Evolutionary conservation across 2,888 invertebrate species (phyloP), one percentile per base, ranked within the genome.

Genomic region (Acheta domesticus): DNA sequence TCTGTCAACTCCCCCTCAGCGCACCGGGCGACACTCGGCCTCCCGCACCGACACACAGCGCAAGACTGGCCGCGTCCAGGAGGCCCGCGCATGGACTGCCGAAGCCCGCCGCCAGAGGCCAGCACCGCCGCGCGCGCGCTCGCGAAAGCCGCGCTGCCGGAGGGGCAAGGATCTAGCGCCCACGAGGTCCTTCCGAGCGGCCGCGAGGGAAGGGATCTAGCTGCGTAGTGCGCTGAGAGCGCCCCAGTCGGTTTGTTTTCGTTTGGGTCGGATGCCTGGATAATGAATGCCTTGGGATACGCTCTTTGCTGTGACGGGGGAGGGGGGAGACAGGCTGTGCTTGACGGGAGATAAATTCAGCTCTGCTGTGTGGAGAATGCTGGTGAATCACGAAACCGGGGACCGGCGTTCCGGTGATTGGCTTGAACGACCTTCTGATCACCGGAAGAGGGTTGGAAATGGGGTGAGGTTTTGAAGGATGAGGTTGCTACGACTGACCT

Each of bases 11-110:
- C 3, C n/a, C 62, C 62, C n/a, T n/a, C 62, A 62, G n/a, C 62
- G n/a, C 36, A 62, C 62, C 62, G 62, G 11, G 16, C 62, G 62
- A 62, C 62, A 62, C 62, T 16, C 62, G n/a, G 16, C 62, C 62
- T 62, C 62, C 62, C 62, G 62, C 62, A 62, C 62, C 62, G 62
- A 62, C 62, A 62, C 62, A 62, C 62, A 62, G n/a, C 62, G 62
- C 62, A 62, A 14, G 62, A 62, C 62, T 62, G 62, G 62, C 36
- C 16, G 62, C n/a, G 62, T 19, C 62, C n/a, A 5, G 62, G 62
- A 62, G 62, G 14, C 62, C n/a, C 62, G 14, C 62, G 62, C 62
- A 12, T 11, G 62, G 62, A 62, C 16, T 62, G 62, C 14, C n/a
- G 16, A n/a, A 14, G 62, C 14, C 62, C 62, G 62, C 62, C 62